These are phyloP conservation scores for Neomicropteryx cornuta DNA, from an alignment of 1,140 invertebrate species.

Conservation along the genomic window DNA sequence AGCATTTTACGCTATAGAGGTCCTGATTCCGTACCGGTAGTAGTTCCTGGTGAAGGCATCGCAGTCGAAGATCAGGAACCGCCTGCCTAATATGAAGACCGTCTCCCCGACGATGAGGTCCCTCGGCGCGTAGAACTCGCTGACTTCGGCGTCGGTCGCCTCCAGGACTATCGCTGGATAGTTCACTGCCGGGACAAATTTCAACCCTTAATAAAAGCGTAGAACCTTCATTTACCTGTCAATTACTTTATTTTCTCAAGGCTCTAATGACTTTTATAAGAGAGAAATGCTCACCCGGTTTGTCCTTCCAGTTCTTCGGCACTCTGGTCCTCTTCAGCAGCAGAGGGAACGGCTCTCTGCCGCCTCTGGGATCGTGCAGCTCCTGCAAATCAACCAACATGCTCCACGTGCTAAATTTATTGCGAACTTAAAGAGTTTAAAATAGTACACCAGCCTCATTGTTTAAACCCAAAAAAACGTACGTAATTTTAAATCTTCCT, in stretches of 20 bases:
- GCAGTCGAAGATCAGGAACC: constrained; percentile 69
- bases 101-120: constrained; percentile 67
- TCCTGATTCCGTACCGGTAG: constrained; percentile 45
- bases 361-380: constrained; percentile 53
- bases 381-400: constrained; percentile 43
- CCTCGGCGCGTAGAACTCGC: constrained; percentile 60
- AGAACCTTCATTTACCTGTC: too few species aligned
- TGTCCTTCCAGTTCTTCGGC: constrained; percentile 65
- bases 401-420: too few species aligned
- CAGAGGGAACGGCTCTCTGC: constrained; percentile 60
- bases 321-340: constrained; percentile 65
- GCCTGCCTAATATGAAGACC: constrained; percentile 51
- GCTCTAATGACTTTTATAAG: too few species aligned
- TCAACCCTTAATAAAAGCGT: too few species aligned
- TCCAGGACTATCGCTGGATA: constrained; percentile 50
- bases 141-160: constrained; percentile 52
- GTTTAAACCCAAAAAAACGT: too few species aligned
- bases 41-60: constrained; percentile 72
- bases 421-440: too few species aligned
- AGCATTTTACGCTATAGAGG: too few species aligned
- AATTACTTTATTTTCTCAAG: too few species aligned
- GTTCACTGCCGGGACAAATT: constrained; percentile 18
- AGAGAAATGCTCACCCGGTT: constrained; percentile 46
- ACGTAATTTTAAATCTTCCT: too few species aligned
- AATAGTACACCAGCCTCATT: too few species aligned